Percentiles rank a stretch among this genome's conserved stretches.
phyloP scores from a whole-genome alignment of 2,888 invertebrate species.

The Napeogenes sylphis region DNA sequence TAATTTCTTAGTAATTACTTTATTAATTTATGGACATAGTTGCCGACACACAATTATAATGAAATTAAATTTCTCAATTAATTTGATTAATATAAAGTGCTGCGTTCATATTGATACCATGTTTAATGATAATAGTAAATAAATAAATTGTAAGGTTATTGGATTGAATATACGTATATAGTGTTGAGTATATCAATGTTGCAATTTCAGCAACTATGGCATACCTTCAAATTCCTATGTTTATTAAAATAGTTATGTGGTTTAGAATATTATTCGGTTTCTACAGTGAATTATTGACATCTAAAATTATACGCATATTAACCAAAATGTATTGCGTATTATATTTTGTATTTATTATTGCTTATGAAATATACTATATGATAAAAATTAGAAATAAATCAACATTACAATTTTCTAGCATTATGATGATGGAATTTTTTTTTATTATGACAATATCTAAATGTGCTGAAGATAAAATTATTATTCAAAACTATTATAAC shows the following conservation, averaged over 20 bases:
- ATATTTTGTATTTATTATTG: conserved; percentile 7
- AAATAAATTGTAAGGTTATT: too few relatives aligned
- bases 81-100: too few relatives aligned
- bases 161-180: too few relatives aligned
- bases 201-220: too few relatives aligned
- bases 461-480: conserved; percentile 4
- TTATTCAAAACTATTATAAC: conserved; percentile 13
- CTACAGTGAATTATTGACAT: conserved; percentile 11
- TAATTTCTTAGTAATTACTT: too few relatives aligned
- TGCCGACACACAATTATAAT: too few relatives aligned
- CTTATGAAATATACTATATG: conserved; percentile 1
- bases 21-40: too few relatives aligned
- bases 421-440: conserved; percentile 12
- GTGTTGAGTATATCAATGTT: too few relatives aligned
- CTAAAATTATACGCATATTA: conserved; percentile 8
- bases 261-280: conserved; percentile 19
- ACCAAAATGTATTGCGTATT: conserved; percentile 10
- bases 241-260: conserved; percentile 11
- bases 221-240: too few relatives aligned
- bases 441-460: conserved; percentile 11
- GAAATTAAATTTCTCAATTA: too few relatives aligned
- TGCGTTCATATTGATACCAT: too few relatives aligned
- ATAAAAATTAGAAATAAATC: conserved; percentile 5
- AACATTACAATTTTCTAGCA: conserved; percentile 5
- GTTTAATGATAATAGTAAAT: too few relatives aligned